phyloP scores from a whole-genome alignment of 2,888 invertebrate genomes.

The Habroteleia sp. region DNA sequence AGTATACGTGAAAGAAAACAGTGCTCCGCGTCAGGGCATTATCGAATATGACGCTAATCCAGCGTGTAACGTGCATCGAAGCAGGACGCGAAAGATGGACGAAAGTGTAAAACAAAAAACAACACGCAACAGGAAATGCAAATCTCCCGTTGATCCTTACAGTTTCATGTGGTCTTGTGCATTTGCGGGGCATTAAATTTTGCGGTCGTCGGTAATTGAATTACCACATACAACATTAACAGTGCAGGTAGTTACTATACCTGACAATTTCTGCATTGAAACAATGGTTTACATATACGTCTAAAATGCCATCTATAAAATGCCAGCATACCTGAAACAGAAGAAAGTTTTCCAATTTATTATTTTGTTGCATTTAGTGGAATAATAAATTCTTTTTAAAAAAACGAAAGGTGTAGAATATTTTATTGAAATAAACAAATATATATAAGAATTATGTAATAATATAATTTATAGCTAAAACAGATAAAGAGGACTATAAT shows the following conservation, averaged over 20 bases:
- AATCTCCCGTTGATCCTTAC: slow-evolving; percentile 27
- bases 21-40: slow-evolving; percentile 18
- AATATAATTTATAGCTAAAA: too few relatives aligned
- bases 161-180: slow-evolving; percentile 24
- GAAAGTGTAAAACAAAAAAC: slow-evolving; percentile 37
- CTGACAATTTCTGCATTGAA: slow-evolving; percentile 29
- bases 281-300: slow-evolving; percentile 13
- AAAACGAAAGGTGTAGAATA: too few relatives aligned
- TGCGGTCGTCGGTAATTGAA: slow-evolving; percentile 64
- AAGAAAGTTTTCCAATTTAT: too few relatives aligned
- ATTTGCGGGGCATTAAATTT: slow-evolving; percentile 59
- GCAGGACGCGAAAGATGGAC: slow-evolving; percentile 32
- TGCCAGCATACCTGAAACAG: slow-evolving; percentile 25
- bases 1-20: slow-evolving; percentile 32
- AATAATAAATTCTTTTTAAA: too few relatives aligned
- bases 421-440: too few relatives aligned
- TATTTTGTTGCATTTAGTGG: too few relatives aligned
- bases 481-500: too few relatives aligned
- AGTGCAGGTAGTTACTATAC: slow-evolving; percentile 41
- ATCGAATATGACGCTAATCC: slow-evolving; percentile 59
- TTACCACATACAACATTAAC: slow-evolving; percentile 58
- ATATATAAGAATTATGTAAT: too few relatives aligned
- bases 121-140: slow-evolving; percentile 39
- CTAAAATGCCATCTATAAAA: too few relatives aligned
- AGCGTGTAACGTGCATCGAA: slow-evolving; percentile 47